A percentile compares a stretch with the other conserved stretches of the same genome.
These are phyloP conservation scores for Selene dorsalis DNA, from an alignment of 2,797 vertebrate species.

Conservation along the genomic window DNA sequence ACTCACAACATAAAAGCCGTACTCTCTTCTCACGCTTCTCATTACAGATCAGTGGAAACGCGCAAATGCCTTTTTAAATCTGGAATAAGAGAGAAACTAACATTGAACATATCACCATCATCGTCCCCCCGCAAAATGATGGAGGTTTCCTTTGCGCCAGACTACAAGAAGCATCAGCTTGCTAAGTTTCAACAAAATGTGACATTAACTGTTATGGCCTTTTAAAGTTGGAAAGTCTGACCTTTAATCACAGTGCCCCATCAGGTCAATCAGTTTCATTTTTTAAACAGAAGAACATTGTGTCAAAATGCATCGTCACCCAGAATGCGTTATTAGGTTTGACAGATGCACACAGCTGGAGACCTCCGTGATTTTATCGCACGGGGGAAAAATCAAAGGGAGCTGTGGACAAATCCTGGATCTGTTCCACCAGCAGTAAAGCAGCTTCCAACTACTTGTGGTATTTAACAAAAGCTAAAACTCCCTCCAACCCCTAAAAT, in stretches of 20 bases:
- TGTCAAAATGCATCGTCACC: slow-evolving; percentile 53
- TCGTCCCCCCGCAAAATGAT: background rate
- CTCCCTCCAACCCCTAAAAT: background rate
- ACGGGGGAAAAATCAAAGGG: slow-evolving; percentile 40
- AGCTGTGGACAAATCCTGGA: slow-evolving; percentile 27
- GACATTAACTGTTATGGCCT: slow-evolving; percentile 65
- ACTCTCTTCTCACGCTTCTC: slow-evolving; percentile 26
- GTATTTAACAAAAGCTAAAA: slow-evolving; percentile 30
- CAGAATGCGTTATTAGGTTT: slow-evolving; percentile 51
- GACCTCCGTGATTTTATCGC: slow-evolving; percentile 48
- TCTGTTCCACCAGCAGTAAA: slow-evolving; percentile 11
- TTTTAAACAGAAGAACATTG: slow-evolving; percentile 57
- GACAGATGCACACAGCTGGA: slow-evolving; percentile 72
- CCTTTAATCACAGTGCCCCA: slow-evolving; percentile 64
- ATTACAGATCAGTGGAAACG: slow-evolving; percentile 42
- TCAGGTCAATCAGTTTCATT: slow-evolving; percentile 69
- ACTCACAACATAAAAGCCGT: slow-evolving; percentile 40
- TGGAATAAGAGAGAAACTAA: slow-evolving; percentile 32
- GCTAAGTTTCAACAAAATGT: slow-evolving; percentile 27
- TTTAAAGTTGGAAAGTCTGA: slow-evolving; percentile 67
- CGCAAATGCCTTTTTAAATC: slow-evolving; percentile 43
- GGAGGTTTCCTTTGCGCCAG: slow-evolving; percentile 19
- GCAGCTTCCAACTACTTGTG: slow-evolving; percentile 13
- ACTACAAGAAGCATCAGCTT: slow-evolving; percentile 40
- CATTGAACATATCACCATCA: background rate